phyloP scores from a whole-genome alignment of 2,888 invertebrate genomes.

The Antheraea yamamai region DNA sequence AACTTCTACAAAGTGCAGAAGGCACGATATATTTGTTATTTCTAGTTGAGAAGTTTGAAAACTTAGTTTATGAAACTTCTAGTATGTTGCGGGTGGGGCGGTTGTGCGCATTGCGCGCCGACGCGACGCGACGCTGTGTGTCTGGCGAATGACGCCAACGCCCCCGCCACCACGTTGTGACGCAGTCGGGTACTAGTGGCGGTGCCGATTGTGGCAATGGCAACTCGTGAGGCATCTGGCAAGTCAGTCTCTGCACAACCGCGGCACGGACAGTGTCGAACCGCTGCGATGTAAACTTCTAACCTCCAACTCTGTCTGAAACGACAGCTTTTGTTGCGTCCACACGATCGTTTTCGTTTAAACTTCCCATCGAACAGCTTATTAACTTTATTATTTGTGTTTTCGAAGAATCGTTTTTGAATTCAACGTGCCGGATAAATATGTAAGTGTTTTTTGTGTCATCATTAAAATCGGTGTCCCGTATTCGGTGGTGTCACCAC shows the following conservation, averaged over 20 bases:
- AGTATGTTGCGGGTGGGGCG: constrained; percentile 35
- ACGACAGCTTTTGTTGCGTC: constrained; percentile 75
- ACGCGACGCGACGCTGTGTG: constrained; percentile 21
- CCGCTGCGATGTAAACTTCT: constrained; percentile 80
- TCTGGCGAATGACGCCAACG: constrained; percentile 68
- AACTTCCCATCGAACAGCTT: constrained; percentile 46
- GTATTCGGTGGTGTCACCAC: constrained; percentile 31
- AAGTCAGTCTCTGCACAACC: constrained; percentile 74
- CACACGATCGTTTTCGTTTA: constrained; percentile 57
- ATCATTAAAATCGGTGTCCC: constrained; percentile 59
- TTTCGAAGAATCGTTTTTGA: constrained; percentile 29
- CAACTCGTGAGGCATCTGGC: constrained; percentile 29
- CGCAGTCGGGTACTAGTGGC: constrained; percentile 31
- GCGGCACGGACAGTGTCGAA: constrained; percentile 77
- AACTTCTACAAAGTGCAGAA: constrained; percentile 29
- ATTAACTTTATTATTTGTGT: constrained; percentile 68
- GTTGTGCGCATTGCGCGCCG: constrained; percentile 25
- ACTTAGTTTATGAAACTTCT: constrained; percentile 30
- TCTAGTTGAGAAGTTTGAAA: constrained; percentile 46
- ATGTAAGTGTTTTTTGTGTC: constrained; percentile 72
- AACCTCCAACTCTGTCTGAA: constrained; percentile 71
- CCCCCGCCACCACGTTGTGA: constrained; percentile 50
- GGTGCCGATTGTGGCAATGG: constrained; percentile 34
- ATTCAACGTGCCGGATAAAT: constrained; percentile 19
- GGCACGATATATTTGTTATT: not conserved